Base-by-base conservation (phyloP, 2,888 invertebrate species). In the Amblyjoppa proteus region DNA sequence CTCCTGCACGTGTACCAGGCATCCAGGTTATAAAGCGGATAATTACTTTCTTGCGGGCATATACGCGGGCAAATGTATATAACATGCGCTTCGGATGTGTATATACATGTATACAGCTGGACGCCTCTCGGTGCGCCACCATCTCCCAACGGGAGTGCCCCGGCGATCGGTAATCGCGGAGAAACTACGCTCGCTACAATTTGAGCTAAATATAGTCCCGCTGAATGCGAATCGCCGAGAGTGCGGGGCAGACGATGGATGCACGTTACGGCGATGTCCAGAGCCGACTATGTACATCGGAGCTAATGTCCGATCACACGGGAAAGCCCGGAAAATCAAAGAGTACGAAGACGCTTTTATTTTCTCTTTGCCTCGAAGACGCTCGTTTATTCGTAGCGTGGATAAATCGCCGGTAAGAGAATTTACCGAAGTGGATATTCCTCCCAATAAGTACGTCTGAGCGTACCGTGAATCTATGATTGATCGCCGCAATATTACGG, bases 181-280 rank as follows among this genome's bases (percentile, higher is more conserved):
- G 93, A 92, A 92, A 92, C 91, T 93, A 88, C 87, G 74, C 84
- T 73, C 87, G 83, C 45, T 84, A 90, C 89, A 90, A 91, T 92
- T 91, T 90, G 88, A 89, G 89, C 90, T 93, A 92, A 92, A 92
- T 92, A 92, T 91, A 91, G 90, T 85, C 82, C 3, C 75, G 58
- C 83, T 49, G 78, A 73, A 76, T 71, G 66, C n/a, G 75, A 79
- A 83, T 75, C 83, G 79, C 49, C 73, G 66, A 78, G 66, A 78
- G 64, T 64, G 34, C 13, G 66, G 75, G 61, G 61, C 49, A 28
- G 78, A 28, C 51, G 49, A 66, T 53, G 58, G 71, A 66, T 58
- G 61, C 68, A 64, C 68, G 58, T 58, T 25, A 51, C 66, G 78
- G 28, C 58, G 58, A 58, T 68, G 77, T 68, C 28, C 58, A 28